Evolutionary conservation across 2,888 invertebrate genomes (phyloP).

Genomic region (Acronicta aceris): DNA sequence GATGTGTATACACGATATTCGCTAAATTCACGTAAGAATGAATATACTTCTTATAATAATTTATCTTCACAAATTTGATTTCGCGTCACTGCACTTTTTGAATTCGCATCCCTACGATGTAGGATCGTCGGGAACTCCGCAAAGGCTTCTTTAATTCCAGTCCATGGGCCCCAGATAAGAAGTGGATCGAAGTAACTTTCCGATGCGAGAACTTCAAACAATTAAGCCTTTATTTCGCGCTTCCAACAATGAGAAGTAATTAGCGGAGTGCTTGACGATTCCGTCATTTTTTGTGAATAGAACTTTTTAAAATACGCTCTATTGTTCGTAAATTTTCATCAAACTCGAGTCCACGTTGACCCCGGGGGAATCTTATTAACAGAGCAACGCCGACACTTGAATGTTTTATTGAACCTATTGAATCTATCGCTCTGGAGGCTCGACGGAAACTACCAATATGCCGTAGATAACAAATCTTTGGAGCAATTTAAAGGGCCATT

Average conservation of each 20-base stretch:
- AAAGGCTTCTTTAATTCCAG: conserved; percentile 64
- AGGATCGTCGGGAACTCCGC: conserved; percentile 26
- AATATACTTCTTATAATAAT: neutral
- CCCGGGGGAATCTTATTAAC: conserved; percentile 74
- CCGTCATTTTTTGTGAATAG: conserved; percentile 67
- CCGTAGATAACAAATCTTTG: conserved; percentile 78
- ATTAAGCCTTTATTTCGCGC: conserved; percentile 81
- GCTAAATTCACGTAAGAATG: too few species aligned
- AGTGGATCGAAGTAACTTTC: conserved; percentile 67
- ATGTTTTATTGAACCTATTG: conserved; percentile 62
- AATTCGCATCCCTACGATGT: conserved; percentile 35
- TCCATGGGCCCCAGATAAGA: conserved; percentile 64
- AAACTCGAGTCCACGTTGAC: conserved; percentile 60
- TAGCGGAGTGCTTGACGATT: conserved; percentile 72
- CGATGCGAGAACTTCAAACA: conserved; percentile 77
- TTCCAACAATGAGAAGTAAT: conserved; percentile 82
- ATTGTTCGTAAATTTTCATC: conserved; percentile 74
- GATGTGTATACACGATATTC: conserved; percentile 4
- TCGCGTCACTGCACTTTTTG: conserved; percentile 41
- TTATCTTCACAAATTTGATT: conserved; percentile 31
- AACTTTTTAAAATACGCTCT: conserved; percentile 66
- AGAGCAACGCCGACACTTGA: conserved; percentile 49
- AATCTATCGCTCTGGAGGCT: conserved; percentile 66
- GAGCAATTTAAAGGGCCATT: conserved; percentile 82
- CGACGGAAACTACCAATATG: conserved; percentile 78